Evolutionary conservation across 2,113 vertebrate genomes (phyloP).

Genomic region (Aspiorhynchus laticeps): DNA sequence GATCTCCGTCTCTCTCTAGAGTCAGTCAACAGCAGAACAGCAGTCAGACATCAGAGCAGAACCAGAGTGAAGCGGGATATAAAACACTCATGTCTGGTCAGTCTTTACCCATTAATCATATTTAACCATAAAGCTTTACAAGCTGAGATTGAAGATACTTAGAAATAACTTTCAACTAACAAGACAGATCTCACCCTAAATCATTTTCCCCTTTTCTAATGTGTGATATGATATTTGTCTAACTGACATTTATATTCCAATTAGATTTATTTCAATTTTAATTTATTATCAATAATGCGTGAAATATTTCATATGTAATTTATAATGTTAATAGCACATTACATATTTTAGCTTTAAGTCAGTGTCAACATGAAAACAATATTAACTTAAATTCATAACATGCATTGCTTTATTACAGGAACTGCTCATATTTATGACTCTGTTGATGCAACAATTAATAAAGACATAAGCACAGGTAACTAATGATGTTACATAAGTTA

Average conservation of each 20-base stretch:
- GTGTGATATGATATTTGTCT: not conserved
- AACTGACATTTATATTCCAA: not conserved
- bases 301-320: not conserved
- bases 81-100: not conserved
- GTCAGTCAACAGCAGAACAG: conserved; percentile 19
- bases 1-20: not conserved
- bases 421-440: not conserved
- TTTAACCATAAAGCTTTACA: not conserved
- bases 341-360: not conserved
- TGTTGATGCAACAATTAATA: not conserved
- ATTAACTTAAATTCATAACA: too few species aligned
- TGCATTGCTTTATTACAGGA: not conserved
- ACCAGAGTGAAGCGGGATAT: not conserved
- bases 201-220: not conserved
- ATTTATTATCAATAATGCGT: too few species aligned
- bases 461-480: not conserved
- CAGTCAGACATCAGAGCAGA: conserved; percentile 1
- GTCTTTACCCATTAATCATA: not conserved
- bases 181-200: not conserved
- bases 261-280: not conserved
- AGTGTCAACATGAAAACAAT: too few species aligned
- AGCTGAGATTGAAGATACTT: not conserved
- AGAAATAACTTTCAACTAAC: not conserved
- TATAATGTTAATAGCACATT: not conserved
- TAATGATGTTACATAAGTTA: too few species aligned